Base-by-base conservation (phyloP, 2,888 invertebrate genomes). In the Caenorhabditis sinica region DNA sequence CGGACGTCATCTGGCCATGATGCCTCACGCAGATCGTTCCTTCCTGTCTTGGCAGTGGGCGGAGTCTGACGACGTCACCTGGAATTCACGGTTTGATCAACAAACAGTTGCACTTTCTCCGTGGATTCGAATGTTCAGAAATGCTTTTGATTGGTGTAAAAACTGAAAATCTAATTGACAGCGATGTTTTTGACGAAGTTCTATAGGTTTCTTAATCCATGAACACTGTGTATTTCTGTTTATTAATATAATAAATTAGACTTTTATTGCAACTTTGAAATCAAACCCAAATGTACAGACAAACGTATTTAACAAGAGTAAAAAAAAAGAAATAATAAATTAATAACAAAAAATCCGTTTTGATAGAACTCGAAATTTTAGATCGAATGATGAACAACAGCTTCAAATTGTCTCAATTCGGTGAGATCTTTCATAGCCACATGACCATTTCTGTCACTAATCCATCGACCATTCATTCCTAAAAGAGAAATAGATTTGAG, bases 1-100 rank as follows among this genome's bases (percentile, higher is more conserved):
- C 94, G 98, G 98, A 0, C 95, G 98, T 5, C 98, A 98, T 94
- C 94, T 98, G 89, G 98, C 97, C 0, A 95, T 98, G 95, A 99
- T 99, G 98, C 98, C 98, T 2, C 98, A 99, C 94, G 98, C 98
- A 0, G 98, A 99, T 94, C 95, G 91, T 51, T 88, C 90, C 92
- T 95, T 96, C 83, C 94, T 96, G 89, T 95, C 95, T 89, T 97
- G 96, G 96, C 97, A 98, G 93, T 96, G 97, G 95, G 95, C 97
- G 0, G 95, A 95, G 92, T 93, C 94, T 88, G 95, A 95, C 9
- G 36, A 23, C 0, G 49, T 68, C 8, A 36, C 28, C 20, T 28
- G 82, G 83, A 72, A 76, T 30, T 56, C 65, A 20, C 45, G 69
- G 17, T 58, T 56, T 25, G 60, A 36, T 13, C 17, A 73, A 25